Conservation (phyloP, 1,140 invertebrate species). For the Drosophila yakuba region DNA sequence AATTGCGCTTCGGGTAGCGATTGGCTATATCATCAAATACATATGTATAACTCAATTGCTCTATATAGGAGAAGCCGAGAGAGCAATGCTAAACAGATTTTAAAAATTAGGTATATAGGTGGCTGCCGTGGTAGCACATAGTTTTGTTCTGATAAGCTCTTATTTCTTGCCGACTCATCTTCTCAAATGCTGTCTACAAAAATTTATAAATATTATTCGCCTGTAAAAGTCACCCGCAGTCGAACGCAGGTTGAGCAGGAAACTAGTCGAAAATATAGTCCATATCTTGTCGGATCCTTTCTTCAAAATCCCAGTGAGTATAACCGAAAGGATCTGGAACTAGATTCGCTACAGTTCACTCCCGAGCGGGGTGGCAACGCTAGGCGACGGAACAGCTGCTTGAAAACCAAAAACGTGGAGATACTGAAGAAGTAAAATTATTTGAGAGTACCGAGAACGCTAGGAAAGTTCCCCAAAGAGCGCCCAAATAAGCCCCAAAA, state of each 20-base stretch:
- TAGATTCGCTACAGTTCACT: not conserved
- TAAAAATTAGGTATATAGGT: constrained; percentile 22
- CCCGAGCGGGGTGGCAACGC: constrained; percentile 43
- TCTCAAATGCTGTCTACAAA: constrained; percentile 9
- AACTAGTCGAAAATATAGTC: constrained; percentile 19
- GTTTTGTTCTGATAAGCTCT: constrained; percentile 53
- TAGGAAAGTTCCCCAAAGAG: constrained; percentile 45
- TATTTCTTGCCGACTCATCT: constrained; percentile 53
- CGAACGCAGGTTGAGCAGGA: constrained; percentile 22
- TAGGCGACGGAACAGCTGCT: constrained; percentile 42
- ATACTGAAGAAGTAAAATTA: constrained; percentile 13
- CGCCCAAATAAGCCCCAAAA: constrained; percentile 33
- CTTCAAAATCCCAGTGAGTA: constrained; percentile 27
- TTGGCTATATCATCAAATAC: not conserved
- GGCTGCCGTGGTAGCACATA: constrained; percentile 19
- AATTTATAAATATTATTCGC: constrained; percentile 53
- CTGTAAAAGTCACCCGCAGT: constrained; percentile 30
- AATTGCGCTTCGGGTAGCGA: not conserved
- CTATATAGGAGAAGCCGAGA: constrained; percentile 7
- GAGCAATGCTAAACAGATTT: constrained; percentile 17
- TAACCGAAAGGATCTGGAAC: constrained; percentile 18
- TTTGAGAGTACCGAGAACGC: constrained; percentile 15
- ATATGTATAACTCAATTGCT: constrained; percentile 5
- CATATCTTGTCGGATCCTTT: constrained; percentile 10
- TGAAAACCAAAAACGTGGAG: constrained; percentile 56